Evolutionary conservation across 1,140 invertebrate species (phyloP).

Genomic region (Polyergus mexicanus): DNA sequence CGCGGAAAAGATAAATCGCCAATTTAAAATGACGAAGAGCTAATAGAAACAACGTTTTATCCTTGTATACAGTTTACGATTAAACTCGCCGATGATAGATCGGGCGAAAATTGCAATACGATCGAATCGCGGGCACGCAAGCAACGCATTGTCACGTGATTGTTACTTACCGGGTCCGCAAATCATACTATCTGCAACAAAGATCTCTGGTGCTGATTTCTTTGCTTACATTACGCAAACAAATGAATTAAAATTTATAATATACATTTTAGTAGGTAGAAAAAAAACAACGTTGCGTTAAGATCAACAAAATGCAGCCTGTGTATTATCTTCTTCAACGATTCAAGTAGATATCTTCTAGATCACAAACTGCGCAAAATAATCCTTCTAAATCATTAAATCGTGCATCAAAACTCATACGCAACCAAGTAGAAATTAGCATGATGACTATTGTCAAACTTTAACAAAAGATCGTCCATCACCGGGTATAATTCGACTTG

Average conservation of each 20-base stretch:
- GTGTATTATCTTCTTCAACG: neutral
- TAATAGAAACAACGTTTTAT: slow-evolving; percentile 31
- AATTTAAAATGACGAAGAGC: slow-evolving; percentile 20
- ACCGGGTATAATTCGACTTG: neutral
- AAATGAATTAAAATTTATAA: neutral
- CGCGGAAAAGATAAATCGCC: slow-evolving; percentile 17
- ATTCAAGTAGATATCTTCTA: neutral
- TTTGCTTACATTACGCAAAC: neutral
- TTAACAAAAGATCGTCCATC: neutral
- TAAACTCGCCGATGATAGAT: slow-evolving; percentile 49
- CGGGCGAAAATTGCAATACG: slow-evolving; percentile 34
- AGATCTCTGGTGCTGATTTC: slow-evolving; percentile 64
- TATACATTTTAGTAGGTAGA: neutral
- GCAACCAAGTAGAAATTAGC: neutral
- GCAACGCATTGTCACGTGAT: slow-evolving; percentile 72
- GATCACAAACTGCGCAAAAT: neutral
- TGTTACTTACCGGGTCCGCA: slow-evolving; percentile 48
- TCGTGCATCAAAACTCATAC: slow-evolving; percentile 4
- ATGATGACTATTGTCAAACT: neutral
- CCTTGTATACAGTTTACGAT: slow-evolving; percentile 31
- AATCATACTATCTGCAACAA: slow-evolving; percentile 54
- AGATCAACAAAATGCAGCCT: neutral
- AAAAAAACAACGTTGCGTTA: neutral
- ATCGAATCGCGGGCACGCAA: slow-evolving; percentile 58
- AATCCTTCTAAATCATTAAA: neutral